phyloP scores from a whole-genome alignment of 2,888 invertebrate genomes.

The Scrobipalpa atriplicella region DNA sequence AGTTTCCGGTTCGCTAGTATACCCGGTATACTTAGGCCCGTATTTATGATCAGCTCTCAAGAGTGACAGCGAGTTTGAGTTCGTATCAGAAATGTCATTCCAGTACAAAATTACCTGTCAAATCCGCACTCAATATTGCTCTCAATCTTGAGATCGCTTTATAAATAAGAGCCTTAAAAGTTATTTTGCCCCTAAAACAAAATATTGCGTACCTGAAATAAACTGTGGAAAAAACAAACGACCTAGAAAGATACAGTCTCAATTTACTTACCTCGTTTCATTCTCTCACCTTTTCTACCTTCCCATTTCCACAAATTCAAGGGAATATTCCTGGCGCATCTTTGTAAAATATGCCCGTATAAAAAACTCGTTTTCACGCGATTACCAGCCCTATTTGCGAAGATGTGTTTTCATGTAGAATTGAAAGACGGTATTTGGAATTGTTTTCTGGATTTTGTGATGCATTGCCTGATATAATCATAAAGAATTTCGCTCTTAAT shows the following conservation, averaged over 20 bases:
- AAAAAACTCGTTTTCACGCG: slow-evolving; percentile 18
- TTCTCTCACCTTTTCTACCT: not conserved
- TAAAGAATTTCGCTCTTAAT: not conserved
- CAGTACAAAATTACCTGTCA: too few species aligned
- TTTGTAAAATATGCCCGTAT: slow-evolving; percentile 10
- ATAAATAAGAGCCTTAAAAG: too few species aligned
- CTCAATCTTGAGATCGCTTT: too few species aligned
- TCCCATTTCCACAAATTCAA: not conserved
- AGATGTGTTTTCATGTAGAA: not conserved
- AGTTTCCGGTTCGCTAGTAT: too few species aligned
- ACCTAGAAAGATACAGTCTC: not conserved
- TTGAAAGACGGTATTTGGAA: not conserved
- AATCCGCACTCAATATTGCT: too few species aligned
- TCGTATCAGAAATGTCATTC: too few species aligned
- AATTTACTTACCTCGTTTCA: not conserved
- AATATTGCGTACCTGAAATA: not conserved
- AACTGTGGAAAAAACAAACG: not conserved
- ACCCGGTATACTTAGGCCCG: too few species aligned
- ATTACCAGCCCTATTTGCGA: slow-evolving; percentile 6
- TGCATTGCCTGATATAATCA: not conserved
- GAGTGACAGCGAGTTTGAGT: too few species aligned
- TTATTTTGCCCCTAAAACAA: too few species aligned
- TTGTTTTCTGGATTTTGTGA: not conserved
- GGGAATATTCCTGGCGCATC: slow-evolving; percentile 3
- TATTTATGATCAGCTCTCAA: too few species aligned